Evolutionary conservation across 2,797 vertebrate species (phyloP).

Genomic region (Margarornis squamiger): DNA sequence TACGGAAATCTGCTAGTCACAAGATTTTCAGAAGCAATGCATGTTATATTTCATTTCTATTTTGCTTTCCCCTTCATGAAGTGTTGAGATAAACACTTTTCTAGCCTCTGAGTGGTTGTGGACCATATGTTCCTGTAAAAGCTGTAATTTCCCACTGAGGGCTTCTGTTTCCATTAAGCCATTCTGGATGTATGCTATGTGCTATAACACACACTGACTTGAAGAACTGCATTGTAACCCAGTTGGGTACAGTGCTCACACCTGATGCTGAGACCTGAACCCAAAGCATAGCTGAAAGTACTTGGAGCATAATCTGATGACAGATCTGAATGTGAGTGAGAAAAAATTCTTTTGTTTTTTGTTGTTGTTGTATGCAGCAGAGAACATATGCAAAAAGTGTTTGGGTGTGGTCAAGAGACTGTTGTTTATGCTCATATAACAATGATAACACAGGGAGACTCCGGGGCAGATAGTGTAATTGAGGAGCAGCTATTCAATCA

Average conservation of each 20-base stretch:
- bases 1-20: not conserved
- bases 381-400: not conserved
- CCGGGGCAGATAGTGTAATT: not conserved
- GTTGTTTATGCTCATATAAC: not conserved
- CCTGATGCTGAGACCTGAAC: not conserved
- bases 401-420: not conserved
- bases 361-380: not conserved
- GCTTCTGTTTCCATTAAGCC: not conserved
- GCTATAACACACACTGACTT: not conserved
- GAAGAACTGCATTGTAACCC: not conserved
- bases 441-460: not conserved
- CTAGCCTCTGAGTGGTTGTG: not conserved
- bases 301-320: not conserved
- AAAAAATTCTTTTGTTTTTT: not conserved
- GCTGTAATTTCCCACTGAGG: not conserved
- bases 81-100: constrained; percentile 12
- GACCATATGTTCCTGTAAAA: constrained; percentile 14
- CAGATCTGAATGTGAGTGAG: not conserved
- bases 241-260: not conserved
- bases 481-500: not conserved
- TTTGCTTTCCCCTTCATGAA: not conserved
- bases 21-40: not conserved
- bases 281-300: not conserved
- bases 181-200: not conserved
- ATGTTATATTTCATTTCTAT: not conserved